phyloP scores from a whole-genome alignment of 2,888 invertebrate genomes.

The Autographa gamma region DNA sequence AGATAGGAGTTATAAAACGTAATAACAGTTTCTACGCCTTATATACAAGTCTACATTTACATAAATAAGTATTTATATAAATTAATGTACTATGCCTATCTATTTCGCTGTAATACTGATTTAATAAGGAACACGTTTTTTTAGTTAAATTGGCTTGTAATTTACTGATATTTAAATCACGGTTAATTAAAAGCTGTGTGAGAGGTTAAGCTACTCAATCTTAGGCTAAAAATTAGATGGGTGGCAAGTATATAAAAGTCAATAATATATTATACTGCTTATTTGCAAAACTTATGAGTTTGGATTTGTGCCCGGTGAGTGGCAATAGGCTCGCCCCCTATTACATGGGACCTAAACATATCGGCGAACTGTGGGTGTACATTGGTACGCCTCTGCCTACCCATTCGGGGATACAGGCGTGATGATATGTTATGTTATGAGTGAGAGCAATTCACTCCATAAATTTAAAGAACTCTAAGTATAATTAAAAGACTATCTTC shows the following conservation, averaged over 20 bases:
- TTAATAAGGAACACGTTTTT: constrained; percentile 7
- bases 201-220: not conserved
- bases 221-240: not conserved
- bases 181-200: not conserved
- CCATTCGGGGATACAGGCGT: too few species aligned
- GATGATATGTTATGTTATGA: too few species aligned
- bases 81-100: constrained; percentile 25
- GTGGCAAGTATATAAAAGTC: not conserved
- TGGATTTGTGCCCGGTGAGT: too few species aligned
- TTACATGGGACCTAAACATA: too few species aligned
- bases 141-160: not conserved
- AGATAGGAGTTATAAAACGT: constrained; percentile 49
- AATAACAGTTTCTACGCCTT: constrained; percentile 41
- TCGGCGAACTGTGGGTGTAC: too few species aligned
- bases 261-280: not conserved
- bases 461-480: too few species aligned
- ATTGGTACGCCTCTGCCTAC: too few species aligned
- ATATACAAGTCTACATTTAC: constrained; percentile 22
- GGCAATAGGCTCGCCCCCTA: too few species aligned
- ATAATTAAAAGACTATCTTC: too few species aligned
- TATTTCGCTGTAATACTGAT: constrained; percentile 20
- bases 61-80: constrained; percentile 25
- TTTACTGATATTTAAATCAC: not conserved
- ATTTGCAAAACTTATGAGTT: too few species aligned
- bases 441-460: too few species aligned